Evolutionary conservation across 1,140 invertebrate species (phyloP).

Genomic region (Odontomachus brunneus): DNA sequence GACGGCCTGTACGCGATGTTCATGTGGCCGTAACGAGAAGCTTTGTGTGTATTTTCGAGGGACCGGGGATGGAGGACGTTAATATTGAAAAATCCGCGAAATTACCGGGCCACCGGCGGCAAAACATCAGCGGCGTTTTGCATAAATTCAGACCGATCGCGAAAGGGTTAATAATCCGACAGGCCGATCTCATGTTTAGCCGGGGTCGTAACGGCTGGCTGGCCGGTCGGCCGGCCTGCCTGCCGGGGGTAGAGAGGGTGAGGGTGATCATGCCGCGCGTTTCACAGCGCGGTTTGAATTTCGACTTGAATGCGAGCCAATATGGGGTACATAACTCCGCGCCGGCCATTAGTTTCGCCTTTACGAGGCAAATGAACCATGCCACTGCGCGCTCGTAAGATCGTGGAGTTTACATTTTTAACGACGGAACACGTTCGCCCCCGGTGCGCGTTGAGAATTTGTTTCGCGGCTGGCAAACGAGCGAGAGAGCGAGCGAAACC

Average conservation of each 20-base stretch:
- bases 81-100: constrained; percentile 37
- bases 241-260: no score
- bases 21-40: constrained; percentile 1
- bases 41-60: neutral
- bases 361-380: constrained; percentile 67
- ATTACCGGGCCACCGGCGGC: no score
- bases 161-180: constrained; percentile 53
- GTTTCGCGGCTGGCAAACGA: constrained; percentile 41
- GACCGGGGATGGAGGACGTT: neutral
- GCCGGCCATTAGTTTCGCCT: constrained; percentile 61
- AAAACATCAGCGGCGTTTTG: constrained; percentile 19
- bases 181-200: constrained; percentile 48
- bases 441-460: constrained; percentile 44
- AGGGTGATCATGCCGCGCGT: constrained; percentile 48
- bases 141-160: constrained; percentile 40
- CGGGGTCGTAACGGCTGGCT: constrained; percentile 16
- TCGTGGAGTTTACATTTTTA: constrained; percentile 58
- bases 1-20: neutral
- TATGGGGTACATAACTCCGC: constrained; percentile 65
- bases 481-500: constrained; percentile 29
- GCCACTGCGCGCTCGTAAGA: constrained; percentile 36
- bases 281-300: constrained; percentile 58
- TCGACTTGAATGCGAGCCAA: constrained; percentile 68
- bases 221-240: neutral
- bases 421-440: constrained; percentile 52